Evolutionary conservation across 1,140 invertebrate genomes (phyloP).

Genomic region (Aphelinus certus): DNA sequence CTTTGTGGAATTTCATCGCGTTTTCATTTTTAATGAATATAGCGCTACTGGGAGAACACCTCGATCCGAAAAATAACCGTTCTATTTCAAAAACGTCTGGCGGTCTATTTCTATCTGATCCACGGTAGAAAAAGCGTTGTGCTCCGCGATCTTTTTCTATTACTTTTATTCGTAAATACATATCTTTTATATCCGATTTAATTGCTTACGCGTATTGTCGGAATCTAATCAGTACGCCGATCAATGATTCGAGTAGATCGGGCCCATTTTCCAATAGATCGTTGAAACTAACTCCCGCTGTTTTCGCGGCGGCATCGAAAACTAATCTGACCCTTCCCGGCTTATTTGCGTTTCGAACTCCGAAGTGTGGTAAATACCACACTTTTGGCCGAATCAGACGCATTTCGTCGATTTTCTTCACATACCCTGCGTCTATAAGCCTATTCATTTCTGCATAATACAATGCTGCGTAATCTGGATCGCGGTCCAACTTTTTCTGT

Average conservation of each 20-base stretch:
- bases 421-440: neutral
- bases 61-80: slow-evolving; percentile 52
- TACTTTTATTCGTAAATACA: slow-evolving; percentile 53
- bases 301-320: slow-evolving; percentile 8
- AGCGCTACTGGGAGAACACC: slow-evolving; percentile 49
- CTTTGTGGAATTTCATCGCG: neutral
- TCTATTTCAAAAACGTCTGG: slow-evolving; percentile 47
- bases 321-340: neutral
- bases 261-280: neutral
- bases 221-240: neutral
- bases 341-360: neutral
- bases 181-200: slow-evolving; percentile 53
- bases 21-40: slow-evolving; percentile 38
- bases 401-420: neutral
- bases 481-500: neutral
- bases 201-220: slow-evolving; percentile 42
- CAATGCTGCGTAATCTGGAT: neutral
- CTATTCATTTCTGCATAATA: slow-evolving; percentile 9
- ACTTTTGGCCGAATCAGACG: too few relatives aligned
- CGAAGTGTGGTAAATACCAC: slow-evolving; percentile 12
- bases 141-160: slow-evolving; percentile 41
- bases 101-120: slow-evolving; percentile 22
- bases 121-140: slow-evolving; percentile 50
- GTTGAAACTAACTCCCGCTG: neutral
- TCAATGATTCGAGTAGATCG: neutral